phyloP scores from a whole-genome alignment of 2,797 vertebrate genomes.

The Picus viridis region DNA sequence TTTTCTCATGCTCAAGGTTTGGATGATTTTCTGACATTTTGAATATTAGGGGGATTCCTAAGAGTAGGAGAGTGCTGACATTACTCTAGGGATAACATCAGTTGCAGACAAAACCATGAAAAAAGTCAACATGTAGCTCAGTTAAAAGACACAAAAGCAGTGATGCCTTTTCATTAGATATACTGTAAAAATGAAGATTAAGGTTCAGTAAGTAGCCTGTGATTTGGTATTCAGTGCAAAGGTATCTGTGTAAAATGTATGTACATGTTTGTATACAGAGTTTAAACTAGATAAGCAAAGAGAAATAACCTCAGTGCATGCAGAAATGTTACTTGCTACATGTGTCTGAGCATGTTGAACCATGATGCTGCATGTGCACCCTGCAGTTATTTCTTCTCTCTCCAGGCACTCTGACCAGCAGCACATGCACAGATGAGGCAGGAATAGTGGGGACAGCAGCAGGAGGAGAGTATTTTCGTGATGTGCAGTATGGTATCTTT shows the following conservation, averaged over 20 bases:
- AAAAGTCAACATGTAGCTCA: neutral
- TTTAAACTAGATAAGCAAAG: neutral
- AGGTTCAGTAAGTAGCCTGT: neutral
- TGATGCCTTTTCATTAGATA: neutral
- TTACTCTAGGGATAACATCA: neutral
- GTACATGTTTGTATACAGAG: neutral
- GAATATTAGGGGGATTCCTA: neutral
- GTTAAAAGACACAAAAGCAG: conserved; percentile 19
- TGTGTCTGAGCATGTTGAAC: neutral
- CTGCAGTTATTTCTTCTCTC: neutral
- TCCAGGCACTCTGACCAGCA: neutral
- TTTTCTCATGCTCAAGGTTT: neutral
- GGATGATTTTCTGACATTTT: neutral
- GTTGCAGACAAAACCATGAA: conserved; percentile 8
- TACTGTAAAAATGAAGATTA: neutral
- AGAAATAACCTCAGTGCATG: neutral
- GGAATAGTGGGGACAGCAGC: neutral
- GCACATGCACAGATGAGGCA: neutral
- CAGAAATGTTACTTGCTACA: neutral
- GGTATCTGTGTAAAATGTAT: neutral
- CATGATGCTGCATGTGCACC: neutral
- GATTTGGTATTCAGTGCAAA: neutral
- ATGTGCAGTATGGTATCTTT: neutral
- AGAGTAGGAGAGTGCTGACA: neutral
- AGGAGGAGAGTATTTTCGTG: neutral